phyloP scores from a whole-genome alignment of 2,113 vertebrate species.

The Platichthys stellatus region DNA sequence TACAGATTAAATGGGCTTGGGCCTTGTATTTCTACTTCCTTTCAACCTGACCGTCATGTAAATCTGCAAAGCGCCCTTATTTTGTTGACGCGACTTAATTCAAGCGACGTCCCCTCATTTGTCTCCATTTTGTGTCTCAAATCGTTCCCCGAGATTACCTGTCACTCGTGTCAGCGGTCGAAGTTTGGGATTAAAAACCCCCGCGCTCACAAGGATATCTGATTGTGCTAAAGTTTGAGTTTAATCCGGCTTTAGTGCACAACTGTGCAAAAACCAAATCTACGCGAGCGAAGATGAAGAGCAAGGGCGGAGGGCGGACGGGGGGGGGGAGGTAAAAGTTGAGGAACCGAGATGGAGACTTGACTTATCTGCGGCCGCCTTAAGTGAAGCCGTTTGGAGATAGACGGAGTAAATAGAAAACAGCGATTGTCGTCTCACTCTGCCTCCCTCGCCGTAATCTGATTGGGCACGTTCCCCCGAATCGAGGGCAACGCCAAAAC shows the following conservation, averaged over 20 bases:
- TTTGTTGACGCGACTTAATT: slow-evolving; percentile 5
- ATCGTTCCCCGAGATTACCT: slow-evolving; percentile 43
- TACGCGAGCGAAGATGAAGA: background rate
- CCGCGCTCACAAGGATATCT: slow-evolving; percentile 18
- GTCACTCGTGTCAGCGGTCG: slow-evolving; percentile 20
- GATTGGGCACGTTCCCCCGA: slow-evolving; percentile 73
- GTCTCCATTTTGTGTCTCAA: slow-evolving; percentile 20
- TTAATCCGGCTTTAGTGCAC: slow-evolving; percentile 58
- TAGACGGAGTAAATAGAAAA: slow-evolving; percentile 68
- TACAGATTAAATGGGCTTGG: background rate
- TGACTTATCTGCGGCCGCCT: slow-evolving; percentile 63
- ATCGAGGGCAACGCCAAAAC: slow-evolving; percentile 74
- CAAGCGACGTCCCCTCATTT: slow-evolving; percentile 16
- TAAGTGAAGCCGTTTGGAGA: slow-evolving; percentile 64
- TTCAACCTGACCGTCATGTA: background rate
- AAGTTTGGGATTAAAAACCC: slow-evolving; percentile 34
- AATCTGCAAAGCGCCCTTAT: slow-evolving; percentile 11
- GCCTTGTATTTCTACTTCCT: background rate
- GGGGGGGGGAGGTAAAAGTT: slow-evolving; percentile 29
- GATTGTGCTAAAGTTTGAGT: slow-evolving; percentile 52
- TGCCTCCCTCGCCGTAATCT: slow-evolving; percentile 72
- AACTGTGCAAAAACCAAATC: slow-evolving; percentile 13
- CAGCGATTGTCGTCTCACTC: slow-evolving; percentile 64
- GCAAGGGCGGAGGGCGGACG: background rate
- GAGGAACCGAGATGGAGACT: slow-evolving; percentile 55